phyloP scores from a whole-genome alignment of 2,113 vertebrate genomes.

The Burhinus bistriatus region DNA sequence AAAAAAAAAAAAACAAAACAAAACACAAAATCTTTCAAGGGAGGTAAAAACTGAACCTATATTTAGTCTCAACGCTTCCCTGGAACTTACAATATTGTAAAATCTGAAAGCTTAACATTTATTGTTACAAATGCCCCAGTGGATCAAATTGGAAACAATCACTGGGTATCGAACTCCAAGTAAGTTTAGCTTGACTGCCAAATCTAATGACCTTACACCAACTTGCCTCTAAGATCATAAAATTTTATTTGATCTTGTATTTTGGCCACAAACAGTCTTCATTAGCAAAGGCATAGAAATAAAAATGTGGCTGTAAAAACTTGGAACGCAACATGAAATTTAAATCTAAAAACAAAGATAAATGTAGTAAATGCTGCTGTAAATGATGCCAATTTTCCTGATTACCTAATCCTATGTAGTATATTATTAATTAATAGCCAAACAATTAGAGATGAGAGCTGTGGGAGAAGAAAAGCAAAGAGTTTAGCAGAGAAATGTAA shows the following conservation, averaged over 20 bases:
- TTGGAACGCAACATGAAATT: constrained; percentile 64
- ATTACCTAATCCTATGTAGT: constrained; percentile 30
- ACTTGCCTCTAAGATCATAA: constrained; percentile 67
- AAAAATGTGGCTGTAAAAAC: constrained; percentile 57
- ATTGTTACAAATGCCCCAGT: not conserved
- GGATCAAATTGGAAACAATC: constrained; percentile 8
- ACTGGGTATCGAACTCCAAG: not conserved
- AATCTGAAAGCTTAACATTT: constrained; percentile 29
- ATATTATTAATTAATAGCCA: constrained; percentile 26
- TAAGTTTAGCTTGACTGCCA: constrained; percentile 22
- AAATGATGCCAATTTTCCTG: not conserved
- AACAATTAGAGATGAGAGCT: not conserved
- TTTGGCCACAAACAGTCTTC: constrained; percentile 69
- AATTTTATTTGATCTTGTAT: constrained; percentile 67
- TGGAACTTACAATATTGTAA: constrained; percentile 37
- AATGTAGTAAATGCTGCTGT: constrained; percentile 4
- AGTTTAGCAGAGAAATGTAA: constrained; percentile 25
- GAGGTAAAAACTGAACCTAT: not conserved
- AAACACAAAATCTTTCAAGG: not conserved
- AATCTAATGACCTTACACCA: constrained; percentile 57
- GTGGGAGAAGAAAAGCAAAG: not conserved
- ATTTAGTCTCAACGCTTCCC: not conserved
- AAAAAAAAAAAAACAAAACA: no score
- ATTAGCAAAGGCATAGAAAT: constrained; percentile 65
- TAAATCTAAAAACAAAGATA: constrained; percentile 47